Conservation (phyloP, 2,888 invertebrate genomes). For the Tromatobia lineatoria region DNA sequence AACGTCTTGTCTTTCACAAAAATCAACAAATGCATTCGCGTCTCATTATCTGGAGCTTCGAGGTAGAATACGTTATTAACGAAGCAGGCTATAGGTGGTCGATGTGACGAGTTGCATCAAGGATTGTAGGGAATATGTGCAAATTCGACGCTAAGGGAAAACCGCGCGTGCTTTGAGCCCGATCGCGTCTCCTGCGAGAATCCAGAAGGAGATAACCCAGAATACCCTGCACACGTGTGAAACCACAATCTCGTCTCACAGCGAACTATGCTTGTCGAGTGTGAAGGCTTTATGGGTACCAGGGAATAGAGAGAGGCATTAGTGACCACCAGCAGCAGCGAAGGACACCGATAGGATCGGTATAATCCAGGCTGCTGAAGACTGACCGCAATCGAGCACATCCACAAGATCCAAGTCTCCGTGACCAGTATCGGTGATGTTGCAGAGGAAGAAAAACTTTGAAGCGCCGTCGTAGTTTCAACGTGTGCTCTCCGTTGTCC, state of each 20-base stretch:
- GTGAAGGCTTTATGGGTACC: constrained; percentile 14
- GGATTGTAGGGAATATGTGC: not conserved
- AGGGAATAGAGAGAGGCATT: not conserved
- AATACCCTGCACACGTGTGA: constrained; percentile 1
- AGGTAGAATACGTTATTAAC: not conserved
- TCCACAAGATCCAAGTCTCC: constrained; percentile 54
- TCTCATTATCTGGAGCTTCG: not conserved
- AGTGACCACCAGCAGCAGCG: not conserved
- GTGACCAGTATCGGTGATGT: constrained; percentile 22
- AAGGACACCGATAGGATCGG: constrained; percentile 33
- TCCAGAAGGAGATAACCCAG: not conserved
- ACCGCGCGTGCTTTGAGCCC: constrained; percentile 7
- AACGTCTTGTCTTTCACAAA: too few relatives aligned
- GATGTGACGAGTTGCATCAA: not conserved
- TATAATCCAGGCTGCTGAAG: constrained; percentile 47
- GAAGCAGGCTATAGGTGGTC: not conserved
- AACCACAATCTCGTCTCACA: constrained; percentile 35
- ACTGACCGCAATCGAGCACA: constrained; percentile 49
- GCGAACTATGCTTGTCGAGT: constrained; percentile 1
- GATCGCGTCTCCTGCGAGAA: constrained; percentile 16
- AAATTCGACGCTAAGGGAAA: not conserved
- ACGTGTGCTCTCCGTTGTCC: not conserved
- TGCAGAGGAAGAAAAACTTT: constrained; percentile 1
- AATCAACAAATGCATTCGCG: too few relatives aligned
- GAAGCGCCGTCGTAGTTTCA: not conserved